A percentile compares a stretch with the other conserved stretches of the same genome.
Conservation (phyloP, 2,888 invertebrate species). For the Eilema griseolum region DNA sequence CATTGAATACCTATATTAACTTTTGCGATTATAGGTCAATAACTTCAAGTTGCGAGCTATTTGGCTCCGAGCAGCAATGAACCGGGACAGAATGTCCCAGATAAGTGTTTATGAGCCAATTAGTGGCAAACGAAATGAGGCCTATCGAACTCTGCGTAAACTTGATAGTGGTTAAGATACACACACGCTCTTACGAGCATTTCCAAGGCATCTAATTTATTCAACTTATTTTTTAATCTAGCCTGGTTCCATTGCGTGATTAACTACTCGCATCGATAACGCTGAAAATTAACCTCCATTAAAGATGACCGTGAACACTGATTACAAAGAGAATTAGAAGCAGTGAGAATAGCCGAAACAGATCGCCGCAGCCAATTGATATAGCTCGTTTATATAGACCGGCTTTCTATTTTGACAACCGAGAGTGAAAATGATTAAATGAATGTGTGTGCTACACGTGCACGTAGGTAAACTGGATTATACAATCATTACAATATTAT, state of each 20-base stretch:
- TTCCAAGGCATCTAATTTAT: conserved; percentile 39
- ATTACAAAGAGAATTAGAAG: conserved; percentile 22
- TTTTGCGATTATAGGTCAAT: conserved; percentile 65
- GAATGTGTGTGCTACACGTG: background rate
- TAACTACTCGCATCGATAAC: conserved; percentile 42
- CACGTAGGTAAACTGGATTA: too few relatives aligned
- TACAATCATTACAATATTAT: too few relatives aligned
- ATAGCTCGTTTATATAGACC: conserved; percentile 13
- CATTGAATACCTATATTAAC: conserved; percentile 51
- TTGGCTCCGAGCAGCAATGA: conserved; percentile 66
- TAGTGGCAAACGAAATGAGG: conserved; percentile 75
- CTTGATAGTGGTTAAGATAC: conserved; percentile 69
- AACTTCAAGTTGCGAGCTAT: conserved; percentile 66
- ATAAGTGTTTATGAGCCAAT: conserved; percentile 81
- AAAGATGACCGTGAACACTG: conserved; percentile 25
- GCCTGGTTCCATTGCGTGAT: conserved; percentile 47
- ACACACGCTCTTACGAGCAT: conserved; percentile 37
- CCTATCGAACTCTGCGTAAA: conserved; percentile 68
- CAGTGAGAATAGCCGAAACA: conserved; percentile 28
- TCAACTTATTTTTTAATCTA: conserved; percentile 44
- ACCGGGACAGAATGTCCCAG: conserved; percentile 69
- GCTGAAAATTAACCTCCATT: conserved; percentile 28
- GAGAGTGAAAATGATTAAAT: conserved; percentile 37
- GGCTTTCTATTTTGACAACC: conserved; percentile 41
- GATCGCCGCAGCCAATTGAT: conserved; percentile 16